Conservation (phyloP, 1,140 invertebrate species). For the Lerema accius region DNA sequence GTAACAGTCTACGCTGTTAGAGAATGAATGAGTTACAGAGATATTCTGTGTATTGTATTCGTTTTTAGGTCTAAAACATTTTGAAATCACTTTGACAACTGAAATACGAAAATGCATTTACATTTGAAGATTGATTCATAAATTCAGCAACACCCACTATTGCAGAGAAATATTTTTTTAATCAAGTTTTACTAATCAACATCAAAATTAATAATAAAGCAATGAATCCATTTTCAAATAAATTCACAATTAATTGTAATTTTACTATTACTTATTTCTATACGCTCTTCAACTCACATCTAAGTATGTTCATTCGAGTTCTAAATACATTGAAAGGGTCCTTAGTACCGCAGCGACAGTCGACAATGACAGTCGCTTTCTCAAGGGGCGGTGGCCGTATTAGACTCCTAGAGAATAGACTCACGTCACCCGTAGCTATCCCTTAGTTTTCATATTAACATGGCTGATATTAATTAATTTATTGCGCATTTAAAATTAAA, state of each 20-base stretch:
- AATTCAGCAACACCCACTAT: no score
- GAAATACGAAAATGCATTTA: not conserved
- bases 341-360: conserved; percentile 7
- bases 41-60: not conserved
- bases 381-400: conserved; percentile 37
- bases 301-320: not conserved
- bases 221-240: no score
- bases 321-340: not conserved
- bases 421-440: conserved; percentile 1
- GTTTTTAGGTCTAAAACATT: no score
- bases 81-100: not conserved
- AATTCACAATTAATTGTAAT: no score
- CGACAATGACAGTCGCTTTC: conserved; percentile 52
- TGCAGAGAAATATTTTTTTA: no score
- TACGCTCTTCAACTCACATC: no score
- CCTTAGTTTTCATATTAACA: conserved; percentile 1
- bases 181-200: no score
- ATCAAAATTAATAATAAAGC: no score
- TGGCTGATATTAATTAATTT: conserved; percentile 10
- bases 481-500: not conserved
- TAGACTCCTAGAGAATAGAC: conserved; percentile 1
- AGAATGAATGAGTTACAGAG: conserved; percentile 6
- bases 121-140: no score
- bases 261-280: no score
- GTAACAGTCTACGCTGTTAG: conserved; percentile 6